phyloP scores from a whole-genome alignment of 1,140 invertebrate genomes.

The Tetramorium simillimum region DNA sequence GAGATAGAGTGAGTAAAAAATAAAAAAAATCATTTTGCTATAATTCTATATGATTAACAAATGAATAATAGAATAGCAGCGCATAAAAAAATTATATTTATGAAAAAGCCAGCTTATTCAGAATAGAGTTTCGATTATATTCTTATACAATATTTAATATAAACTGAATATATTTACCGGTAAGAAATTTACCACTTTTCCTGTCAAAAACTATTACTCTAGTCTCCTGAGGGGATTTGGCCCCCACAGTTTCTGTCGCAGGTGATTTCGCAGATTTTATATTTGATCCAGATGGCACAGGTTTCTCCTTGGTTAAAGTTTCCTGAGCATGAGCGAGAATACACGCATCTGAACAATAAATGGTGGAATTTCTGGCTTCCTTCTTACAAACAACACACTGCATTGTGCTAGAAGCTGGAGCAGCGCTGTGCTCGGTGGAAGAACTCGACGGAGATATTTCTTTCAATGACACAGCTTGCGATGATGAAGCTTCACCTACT shows the following conservation, averaged over 20 bases:
- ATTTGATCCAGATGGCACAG: conserved; percentile 58
- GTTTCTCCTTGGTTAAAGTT: conserved; percentile 86
- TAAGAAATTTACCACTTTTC: conserved; percentile 91
- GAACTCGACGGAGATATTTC: conserved; percentile 37
- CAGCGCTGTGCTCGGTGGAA: neutral
- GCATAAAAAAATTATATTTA: neutral
- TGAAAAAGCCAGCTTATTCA: neutral
- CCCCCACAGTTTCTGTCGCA: conserved; percentile 77
- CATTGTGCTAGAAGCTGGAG: conserved; percentile 80
- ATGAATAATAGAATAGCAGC: neutral
- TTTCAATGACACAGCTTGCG: neutral
- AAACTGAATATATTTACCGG: conserved; percentile 79
- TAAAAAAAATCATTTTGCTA: neutral
- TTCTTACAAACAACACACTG: conserved; percentile 92
- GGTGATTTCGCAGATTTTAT: conserved; percentile 78
- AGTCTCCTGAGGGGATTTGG: conserved; percentile 80
- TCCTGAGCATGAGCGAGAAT: conserved; percentile 94
- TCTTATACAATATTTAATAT: neutral
- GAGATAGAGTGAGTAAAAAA: neutral
- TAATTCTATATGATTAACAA: neutral
- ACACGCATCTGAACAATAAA: conserved; percentile 96
- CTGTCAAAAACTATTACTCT: conserved; percentile 92
- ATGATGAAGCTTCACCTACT: conserved; percentile 22
- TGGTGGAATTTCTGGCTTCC: conserved; percentile 88
- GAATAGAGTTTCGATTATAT: neutral